phyloP scores from a whole-genome alignment of 2,113 vertebrate species.

The Crotalus helleri region DNA sequence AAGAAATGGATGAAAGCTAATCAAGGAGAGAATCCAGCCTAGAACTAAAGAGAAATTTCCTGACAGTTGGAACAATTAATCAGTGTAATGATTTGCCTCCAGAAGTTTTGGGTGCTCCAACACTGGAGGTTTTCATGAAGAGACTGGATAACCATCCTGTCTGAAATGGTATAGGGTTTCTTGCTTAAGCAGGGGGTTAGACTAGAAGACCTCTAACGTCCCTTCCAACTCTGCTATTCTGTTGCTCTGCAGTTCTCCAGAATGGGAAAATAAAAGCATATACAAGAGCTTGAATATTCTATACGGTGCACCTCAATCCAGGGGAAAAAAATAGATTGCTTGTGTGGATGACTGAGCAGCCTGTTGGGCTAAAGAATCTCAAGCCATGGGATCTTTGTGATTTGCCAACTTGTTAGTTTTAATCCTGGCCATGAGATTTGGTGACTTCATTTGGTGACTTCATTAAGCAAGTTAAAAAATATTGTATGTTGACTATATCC shows the following conservation, averaged over 20 bases:
- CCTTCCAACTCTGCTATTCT: too few species aligned
- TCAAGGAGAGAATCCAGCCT: too few species aligned
- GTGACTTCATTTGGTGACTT: background rate
- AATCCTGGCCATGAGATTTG: background rate
- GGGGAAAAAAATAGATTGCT: background rate
- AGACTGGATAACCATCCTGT: too few species aligned
- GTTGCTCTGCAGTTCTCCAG: background rate
- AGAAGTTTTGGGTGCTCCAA: too few species aligned
- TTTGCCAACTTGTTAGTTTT: background rate
- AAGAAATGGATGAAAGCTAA: too few species aligned
- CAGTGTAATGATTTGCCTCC: too few species aligned
- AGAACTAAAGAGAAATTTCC: too few species aligned
- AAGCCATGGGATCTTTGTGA: background rate
- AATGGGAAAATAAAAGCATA: background rate
- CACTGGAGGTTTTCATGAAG: too few species aligned
- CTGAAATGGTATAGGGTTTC: too few species aligned
- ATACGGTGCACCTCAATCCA: background rate
- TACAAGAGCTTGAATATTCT: background rate
- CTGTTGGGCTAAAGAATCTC: background rate
- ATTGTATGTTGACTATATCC: background rate
- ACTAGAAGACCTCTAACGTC: background rate
- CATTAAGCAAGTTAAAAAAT: background rate
- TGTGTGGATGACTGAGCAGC: background rate
- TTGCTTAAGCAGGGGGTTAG: too few species aligned
- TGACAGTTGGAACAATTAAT: too few species aligned